Evolutionary conservation across 2,888 invertebrate genomes (phyloP).

Genomic region (Amitus sp.): DNA sequence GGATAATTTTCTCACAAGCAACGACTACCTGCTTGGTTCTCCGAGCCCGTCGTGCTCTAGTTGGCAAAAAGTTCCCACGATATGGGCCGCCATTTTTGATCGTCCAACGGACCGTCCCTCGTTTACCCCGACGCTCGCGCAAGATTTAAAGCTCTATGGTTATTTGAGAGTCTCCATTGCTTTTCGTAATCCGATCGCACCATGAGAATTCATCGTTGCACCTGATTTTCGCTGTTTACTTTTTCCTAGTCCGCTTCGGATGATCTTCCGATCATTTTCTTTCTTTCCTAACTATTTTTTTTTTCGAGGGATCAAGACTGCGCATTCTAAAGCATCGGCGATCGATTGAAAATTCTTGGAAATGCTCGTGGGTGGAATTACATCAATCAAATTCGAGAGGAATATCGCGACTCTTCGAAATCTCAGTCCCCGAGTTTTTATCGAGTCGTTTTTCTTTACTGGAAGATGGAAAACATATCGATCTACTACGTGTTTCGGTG

Average conservation of each 20-base stretch:
- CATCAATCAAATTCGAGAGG: slow-evolving; percentile 65
- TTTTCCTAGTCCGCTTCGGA: background rate
- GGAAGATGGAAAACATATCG: slow-evolving; percentile 1
- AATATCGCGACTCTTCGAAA: too few relatives aligned
- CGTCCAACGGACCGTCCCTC: slow-evolving; percentile 37
- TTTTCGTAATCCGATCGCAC: slow-evolving; percentile 2
- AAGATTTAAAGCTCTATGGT: slow-evolving; percentile 1
- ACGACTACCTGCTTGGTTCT: slow-evolving; percentile 56
- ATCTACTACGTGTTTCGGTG: background rate
- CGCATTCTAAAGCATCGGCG: slow-evolving; percentile 54
- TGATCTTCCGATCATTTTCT: background rate
- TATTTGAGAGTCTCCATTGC: slow-evolving; percentile 4
- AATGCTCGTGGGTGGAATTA: slow-evolving; percentile 60
- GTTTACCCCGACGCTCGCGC: slow-evolving; percentile 15
- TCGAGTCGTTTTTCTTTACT: background rate
- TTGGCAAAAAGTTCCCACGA: slow-evolving; percentile 65
- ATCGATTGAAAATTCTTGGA: slow-evolving; percentile 64
- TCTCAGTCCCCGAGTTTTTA: background rate
- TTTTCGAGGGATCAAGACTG: background rate
- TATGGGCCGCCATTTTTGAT: slow-evolving; percentile 56
- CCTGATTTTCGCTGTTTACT: slow-evolving; percentile 16
- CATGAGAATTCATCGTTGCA: slow-evolving; percentile 11
- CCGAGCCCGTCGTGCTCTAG: slow-evolving; percentile 57
- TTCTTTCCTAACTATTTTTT: background rate
- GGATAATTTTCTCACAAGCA: slow-evolving; percentile 45